Base-by-base conservation (phyloP, 2,888 invertebrate species). In the Mechanitis mazaeus region DNA sequence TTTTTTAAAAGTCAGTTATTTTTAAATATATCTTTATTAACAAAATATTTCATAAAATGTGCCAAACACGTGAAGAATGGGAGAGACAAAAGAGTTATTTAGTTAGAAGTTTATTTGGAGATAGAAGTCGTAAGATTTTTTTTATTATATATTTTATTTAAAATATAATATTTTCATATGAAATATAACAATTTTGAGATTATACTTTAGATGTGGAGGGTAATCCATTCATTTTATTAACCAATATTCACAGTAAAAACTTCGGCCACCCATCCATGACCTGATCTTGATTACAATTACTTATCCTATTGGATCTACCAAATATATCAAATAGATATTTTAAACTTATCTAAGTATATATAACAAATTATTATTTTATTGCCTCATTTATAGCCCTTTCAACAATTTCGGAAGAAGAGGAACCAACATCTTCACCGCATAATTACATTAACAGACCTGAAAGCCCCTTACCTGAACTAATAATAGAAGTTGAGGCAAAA, bases 71-170 rank as follows among this genome's bases (percentile, higher is more conserved):
- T 45, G 58, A 66, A 45, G 60, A 64, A 38, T 66, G 66, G 66
- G 53, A 58, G 38, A 64, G 56, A 45, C 58, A 38, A 58, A 61
- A 60, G 46, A 11, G 46, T 7, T 64, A 60, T 46, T 58, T 64
- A 31, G 55, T 66, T 33, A 55, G 66, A 45, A 58, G 66, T 50
- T 60, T 66, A 38, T 66, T 66, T 53, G 64, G 64, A 57, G 61
- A 64, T 50, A 11, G 53, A 33, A 47, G 64, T 9, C 12, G 66
- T 66, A 50, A 66, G 64, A 33, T 31, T 20, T 31, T 35, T 33
- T 12, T 20, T 35, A 35, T 54, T 38, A 11, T 31, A 38, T 31
- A 11, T 3, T 50, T 31, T 4, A 50, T 50, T 31, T 9, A n/a
- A 47, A 47, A 47, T 31, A 42, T 9, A 11, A 42, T 42, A 7